Percentiles rank a stretch among this genome's conserved stretches.
Conservation (phyloP, 2,113 vertebrate species). For the Andinoacara biseriatus region DNA sequence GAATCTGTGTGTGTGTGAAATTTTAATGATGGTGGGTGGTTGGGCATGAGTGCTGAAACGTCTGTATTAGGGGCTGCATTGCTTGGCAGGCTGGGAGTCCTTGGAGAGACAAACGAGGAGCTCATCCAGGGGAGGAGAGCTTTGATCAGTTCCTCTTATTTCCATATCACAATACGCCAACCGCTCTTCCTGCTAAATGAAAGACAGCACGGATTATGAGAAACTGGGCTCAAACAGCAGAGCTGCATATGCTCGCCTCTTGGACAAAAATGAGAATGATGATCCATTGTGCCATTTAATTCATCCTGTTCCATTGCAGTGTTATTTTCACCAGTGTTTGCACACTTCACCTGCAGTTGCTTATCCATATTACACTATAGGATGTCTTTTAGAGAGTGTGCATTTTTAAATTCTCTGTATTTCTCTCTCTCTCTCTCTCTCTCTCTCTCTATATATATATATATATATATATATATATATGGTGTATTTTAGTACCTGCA, state of each 20-base stretch:
- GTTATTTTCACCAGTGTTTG: constrained; percentile 17
- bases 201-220: constrained; percentile 70
- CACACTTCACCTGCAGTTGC: neutral
- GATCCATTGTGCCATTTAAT: constrained; percentile 31
- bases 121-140: constrained; percentile 70
- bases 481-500: no score
- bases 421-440: no score
- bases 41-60: constrained; percentile 62
- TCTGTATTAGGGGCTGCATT: constrained; percentile 65
- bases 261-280: constrained; percentile 24
- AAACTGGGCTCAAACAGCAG: constrained; percentile 49
- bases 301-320: constrained; percentile 21
- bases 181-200: constrained; percentile 58
- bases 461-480: no score
- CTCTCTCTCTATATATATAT: no score
- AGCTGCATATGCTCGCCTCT: constrained; percentile 19
- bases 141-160: constrained; percentile 76
- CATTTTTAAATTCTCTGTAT: no score
- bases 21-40: constrained; percentile 69
- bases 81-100: constrained; percentile 66
- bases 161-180: constrained; percentile 72
- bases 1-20: constrained; percentile 62
- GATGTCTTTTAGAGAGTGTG: neutral
- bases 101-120: constrained; percentile 69
- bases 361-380: neutral